A percentile compares a stretch with the other conserved stretches of the same genome.
Evolutionary conservation across 2,888 invertebrate species (phyloP).

Genomic region (Tiliacea aurago): DNA sequence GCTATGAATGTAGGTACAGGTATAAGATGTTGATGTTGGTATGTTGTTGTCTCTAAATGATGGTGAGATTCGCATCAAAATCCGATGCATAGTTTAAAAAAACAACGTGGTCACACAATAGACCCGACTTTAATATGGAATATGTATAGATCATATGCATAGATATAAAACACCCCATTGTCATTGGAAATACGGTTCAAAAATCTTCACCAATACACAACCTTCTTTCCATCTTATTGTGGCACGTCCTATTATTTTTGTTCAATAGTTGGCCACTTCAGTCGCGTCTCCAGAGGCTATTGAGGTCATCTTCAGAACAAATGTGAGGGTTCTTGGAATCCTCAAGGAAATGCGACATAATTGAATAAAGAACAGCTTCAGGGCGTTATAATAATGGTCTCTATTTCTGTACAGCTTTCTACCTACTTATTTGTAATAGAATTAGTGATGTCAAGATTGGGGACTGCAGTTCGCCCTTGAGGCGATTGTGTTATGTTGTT

Average conservation of each 20-base stretch:
- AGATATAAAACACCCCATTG: background rate
- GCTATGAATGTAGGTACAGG: too few relatives aligned
- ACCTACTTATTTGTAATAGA: background rate
- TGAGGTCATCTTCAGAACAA: conserved; percentile 41
- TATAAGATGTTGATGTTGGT: too few relatives aligned
- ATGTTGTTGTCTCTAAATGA: background rate
- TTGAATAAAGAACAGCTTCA: conserved; percentile 31
- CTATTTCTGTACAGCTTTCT: background rate
- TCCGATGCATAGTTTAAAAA: background rate
- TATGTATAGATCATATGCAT: background rate
- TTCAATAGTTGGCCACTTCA: conserved; percentile 44
- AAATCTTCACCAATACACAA: background rate
- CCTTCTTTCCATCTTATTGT: background rate
- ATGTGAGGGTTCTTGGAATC: conserved; percentile 27
- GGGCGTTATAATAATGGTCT: conserved; percentile 1
- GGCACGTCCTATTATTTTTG: conserved; percentile 35
- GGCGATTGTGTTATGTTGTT: conserved; percentile 18
- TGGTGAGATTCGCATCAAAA: background rate
- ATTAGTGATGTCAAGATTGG: background rate
- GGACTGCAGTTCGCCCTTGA: background rate
- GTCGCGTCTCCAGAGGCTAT: conserved; percentile 14
- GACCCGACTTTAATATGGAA: background rate
- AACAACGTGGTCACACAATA: background rate
- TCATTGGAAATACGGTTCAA: background rate
- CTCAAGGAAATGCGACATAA: conserved; percentile 20